Evolutionary conservation across 2,797 vertebrate genomes (phyloP).

Genomic region (Mus caroli): DNA sequence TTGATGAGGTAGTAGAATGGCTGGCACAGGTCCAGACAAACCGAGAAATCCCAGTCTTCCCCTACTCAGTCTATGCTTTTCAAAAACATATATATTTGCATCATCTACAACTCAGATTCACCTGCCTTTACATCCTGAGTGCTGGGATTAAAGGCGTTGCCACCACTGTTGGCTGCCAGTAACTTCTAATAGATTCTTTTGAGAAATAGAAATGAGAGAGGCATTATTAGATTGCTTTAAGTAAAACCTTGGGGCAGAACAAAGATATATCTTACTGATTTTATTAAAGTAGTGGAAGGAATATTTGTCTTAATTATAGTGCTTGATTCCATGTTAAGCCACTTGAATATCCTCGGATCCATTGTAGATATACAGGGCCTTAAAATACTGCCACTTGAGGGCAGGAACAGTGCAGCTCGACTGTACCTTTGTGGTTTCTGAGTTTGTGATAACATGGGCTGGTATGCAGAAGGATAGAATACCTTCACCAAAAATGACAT

Average conservation of each 20-base stretch:
- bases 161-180: not conserved
- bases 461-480: not conserved
- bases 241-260: no score
- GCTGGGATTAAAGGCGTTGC: no score
- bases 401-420: not conserved
- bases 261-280: no score
- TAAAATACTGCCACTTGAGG: conserved; percentile 34
- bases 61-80: conserved; percentile 41
- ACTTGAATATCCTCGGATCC: conserved; percentile 16
- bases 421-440: conserved; percentile 40
- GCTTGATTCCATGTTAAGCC: conserved; percentile 39
- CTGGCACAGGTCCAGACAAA: not conserved
- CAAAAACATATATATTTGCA: not conserved
- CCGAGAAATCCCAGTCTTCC: not conserved
- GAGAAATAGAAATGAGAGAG: not conserved
- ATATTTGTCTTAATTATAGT: conserved; percentile 30
- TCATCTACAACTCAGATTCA: not conserved
- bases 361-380: not conserved
- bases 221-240: conserved; percentile 34
- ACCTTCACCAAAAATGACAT: conserved; percentile 24
- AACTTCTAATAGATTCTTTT: conserved; percentile 41
- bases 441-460: not conserved
- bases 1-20: not conserved
- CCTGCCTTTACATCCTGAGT: no score
- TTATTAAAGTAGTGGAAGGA: no score